phyloP scores from a whole-genome alignment of 2,888 invertebrate species.

The Coleophora flavipennella region DNA sequence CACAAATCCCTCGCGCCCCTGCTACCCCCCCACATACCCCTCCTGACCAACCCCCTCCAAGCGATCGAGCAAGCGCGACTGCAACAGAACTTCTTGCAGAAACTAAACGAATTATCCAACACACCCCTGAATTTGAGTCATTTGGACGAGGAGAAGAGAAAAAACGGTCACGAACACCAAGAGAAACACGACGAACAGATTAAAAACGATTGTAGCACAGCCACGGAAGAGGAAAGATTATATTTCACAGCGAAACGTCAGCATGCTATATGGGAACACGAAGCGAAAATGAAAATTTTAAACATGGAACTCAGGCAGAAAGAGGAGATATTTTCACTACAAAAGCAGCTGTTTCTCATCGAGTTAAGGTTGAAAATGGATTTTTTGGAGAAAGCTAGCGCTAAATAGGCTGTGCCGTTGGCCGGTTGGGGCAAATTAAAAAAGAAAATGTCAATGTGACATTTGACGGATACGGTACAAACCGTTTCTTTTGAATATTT shows the following conservation, averaged over 20 bases:
- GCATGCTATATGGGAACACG: conserved; percentile 66
- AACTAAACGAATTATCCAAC: conserved; percentile 57
- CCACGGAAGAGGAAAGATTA: conserved; percentile 53
- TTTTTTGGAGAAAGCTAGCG: conserved; percentile 63
- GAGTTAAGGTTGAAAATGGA: conserved; percentile 67
- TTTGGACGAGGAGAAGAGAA: conserved; percentile 44
- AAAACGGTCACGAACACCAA: conserved; percentile 37
- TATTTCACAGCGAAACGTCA: conserved; percentile 62
- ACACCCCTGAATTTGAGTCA: conserved; percentile 62
- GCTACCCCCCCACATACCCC: conserved; percentile 22
- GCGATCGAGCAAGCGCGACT: conserved; percentile 59
- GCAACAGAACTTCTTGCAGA: conserved; percentile 55
- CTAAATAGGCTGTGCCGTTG: conserved; percentile 32
- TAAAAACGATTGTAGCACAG: conserved; percentile 38
- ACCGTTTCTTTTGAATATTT: neutral
- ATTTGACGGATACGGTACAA: neutral
- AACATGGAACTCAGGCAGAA: conserved; percentile 65
- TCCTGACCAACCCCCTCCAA: conserved; percentile 45
- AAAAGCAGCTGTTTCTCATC: conserved; percentile 63
- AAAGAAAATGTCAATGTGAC: neutral
- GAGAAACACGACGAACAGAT: conserved; percentile 33
- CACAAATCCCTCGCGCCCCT: conserved; percentile 18
- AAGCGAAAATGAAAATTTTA: conserved; percentile 66
- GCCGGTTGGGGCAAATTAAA: neutral
- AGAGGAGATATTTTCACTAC: conserved; percentile 64